Conservation (phyloP, 2,888 invertebrate genomes). For the Keiferia lycopersicella region DNA sequence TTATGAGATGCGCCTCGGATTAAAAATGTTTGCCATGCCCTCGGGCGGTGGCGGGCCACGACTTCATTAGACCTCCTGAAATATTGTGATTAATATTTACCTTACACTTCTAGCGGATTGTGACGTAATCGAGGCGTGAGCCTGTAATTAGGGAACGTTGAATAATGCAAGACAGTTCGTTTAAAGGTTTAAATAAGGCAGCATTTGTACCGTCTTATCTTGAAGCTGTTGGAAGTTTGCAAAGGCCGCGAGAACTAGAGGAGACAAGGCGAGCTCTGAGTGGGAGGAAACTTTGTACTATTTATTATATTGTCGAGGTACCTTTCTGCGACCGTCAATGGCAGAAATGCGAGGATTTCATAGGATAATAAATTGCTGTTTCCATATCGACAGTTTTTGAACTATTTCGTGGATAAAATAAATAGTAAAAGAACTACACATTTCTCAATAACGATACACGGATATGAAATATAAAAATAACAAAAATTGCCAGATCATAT, state of each 20-base stretch:
- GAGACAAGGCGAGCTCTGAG: constrained; percentile 4
- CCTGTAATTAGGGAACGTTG: constrained; percentile 17
- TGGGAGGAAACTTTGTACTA: constrained; percentile 2
- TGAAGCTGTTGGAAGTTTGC: not conserved
- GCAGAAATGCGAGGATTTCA: not conserved
- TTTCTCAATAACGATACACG: too few relatives aligned
- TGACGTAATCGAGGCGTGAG: constrained; percentile 32
- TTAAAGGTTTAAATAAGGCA: not conserved
- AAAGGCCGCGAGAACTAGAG: not conserved
- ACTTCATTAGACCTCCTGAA: constrained; percentile 72
- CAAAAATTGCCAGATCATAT: too few relatives aligned
- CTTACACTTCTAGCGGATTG: constrained; percentile 68
- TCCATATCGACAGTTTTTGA: not conserved
- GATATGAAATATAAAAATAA: too few relatives aligned
- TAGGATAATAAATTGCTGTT: not conserved
- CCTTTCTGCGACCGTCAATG: not conserved
- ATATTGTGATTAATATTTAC: constrained; percentile 78
- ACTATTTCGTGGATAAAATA: not conserved
- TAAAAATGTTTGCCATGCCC: constrained; percentile 76
- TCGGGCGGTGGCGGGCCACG: constrained; percentile 52
- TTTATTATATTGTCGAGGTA: constrained; percentile 1
- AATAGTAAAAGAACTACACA: too few relatives aligned
- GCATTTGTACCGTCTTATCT: not conserved
- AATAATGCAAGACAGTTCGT: constrained; percentile 7
- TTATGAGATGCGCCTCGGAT: constrained; percentile 78